Conservation (phyloP, 2,113 vertebrate species). For the Pelusios castaneus region DNA sequence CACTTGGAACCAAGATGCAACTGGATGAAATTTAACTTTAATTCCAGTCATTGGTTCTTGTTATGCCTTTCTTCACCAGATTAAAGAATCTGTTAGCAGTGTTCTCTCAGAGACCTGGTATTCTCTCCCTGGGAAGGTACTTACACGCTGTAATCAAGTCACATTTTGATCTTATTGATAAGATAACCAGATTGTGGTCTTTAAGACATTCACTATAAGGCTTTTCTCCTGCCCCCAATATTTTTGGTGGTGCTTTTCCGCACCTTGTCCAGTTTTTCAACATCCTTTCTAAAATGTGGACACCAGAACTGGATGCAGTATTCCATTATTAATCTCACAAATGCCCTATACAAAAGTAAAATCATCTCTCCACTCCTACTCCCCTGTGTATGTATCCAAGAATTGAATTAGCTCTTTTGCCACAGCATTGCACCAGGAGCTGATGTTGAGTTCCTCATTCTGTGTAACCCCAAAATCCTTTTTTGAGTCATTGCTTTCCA, state of each 20-base stretch:
- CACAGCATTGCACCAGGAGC: background rate
- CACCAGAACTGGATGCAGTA: background rate
- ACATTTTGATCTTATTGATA: background rate
- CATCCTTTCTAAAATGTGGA: background rate
- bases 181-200: background rate
- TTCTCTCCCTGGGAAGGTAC: constrained; percentile 7
- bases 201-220: background rate
- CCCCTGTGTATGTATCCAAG: fast-evolving
- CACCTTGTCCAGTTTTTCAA: background rate
- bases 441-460: background rate
- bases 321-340: background rate
- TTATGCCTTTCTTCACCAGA: background rate
- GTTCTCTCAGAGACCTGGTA: background rate
- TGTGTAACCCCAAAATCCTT: background rate
- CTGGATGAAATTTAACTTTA: background rate
- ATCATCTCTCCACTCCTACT: background rate
- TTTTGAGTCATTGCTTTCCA: background rate
- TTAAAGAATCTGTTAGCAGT: background rate
- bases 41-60: background rate
- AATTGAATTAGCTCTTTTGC: background rate
- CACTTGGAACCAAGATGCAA: background rate
- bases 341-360: fast-evolving
- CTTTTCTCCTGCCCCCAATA: background rate
- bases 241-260: fast-evolving
- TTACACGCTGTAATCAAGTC: background rate